phyloP scores from a whole-genome alignment of 1,140 invertebrate species.

The Steinernema feltiae region DNA sequence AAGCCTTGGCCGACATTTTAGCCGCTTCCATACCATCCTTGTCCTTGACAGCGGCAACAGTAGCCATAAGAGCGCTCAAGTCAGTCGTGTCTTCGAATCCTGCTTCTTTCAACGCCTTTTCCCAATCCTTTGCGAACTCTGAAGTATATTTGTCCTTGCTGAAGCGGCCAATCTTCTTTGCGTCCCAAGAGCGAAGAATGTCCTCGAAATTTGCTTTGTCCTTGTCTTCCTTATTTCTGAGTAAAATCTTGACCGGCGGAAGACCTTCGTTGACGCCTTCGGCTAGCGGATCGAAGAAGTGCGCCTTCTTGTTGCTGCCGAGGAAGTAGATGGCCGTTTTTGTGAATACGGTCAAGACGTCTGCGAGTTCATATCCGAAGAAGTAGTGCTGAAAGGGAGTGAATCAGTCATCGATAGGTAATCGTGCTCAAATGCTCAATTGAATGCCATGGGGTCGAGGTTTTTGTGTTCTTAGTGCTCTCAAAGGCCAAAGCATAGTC shows the following conservation, averaged over 20 bases:
- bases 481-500: too few species aligned
- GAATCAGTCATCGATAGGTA: too few species aligned
- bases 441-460: too few species aligned
- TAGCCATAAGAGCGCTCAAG: conserved; percentile 74
- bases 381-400: conserved; percentile 75
- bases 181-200: conserved; percentile 75
- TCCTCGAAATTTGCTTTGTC: conserved; percentile 88
- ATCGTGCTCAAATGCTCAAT: too few species aligned
- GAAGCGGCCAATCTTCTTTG: conserved; percentile 78
- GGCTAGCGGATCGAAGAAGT: conserved; percentile 85
- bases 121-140: conserved; percentile 86
- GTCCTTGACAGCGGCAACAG: conserved; percentile 88
- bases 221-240: conserved; percentile 86
- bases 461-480: too few species aligned
- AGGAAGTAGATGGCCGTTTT: conserved; percentile 78
- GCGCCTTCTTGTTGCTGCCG: conserved; percentile 94
- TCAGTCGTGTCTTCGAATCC: conserved; percentile 69
- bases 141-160: conserved; percentile 86
- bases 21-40: conserved; percentile 83
- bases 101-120: conserved; percentile 69
- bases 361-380: conserved; percentile 88
- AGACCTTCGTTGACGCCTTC: conserved; percentile 70
- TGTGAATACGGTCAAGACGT: conserved; percentile 85
- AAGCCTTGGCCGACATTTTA: conserved; percentile 85
- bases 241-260: conserved; percentile 77